Evolutionary conservation across 2,113 vertebrate species (phyloP).

Genomic region (Empidonax traillii): DNA sequence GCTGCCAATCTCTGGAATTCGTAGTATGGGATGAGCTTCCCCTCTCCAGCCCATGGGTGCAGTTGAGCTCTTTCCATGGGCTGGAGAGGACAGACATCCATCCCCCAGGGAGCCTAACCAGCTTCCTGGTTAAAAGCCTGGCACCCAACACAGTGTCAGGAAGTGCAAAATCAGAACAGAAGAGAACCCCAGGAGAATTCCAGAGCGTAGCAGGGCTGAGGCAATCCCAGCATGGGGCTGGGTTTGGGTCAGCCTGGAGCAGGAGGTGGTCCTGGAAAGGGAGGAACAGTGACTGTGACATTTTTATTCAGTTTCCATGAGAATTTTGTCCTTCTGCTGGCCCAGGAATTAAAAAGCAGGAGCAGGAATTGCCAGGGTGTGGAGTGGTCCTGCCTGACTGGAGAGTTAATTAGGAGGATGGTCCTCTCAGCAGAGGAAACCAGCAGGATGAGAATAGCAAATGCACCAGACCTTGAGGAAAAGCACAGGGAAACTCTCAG

Average conservation of each 20-base stretch:
- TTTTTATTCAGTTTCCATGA: neutral
- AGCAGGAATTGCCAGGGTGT: neutral
- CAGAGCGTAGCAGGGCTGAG: neutral
- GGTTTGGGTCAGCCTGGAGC: neutral
- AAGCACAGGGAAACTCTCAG: neutral
- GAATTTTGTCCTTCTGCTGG: neutral
- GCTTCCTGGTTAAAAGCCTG: neutral
- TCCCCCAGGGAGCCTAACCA: neutral
- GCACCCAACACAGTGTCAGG: fast-evolving
- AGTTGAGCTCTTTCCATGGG: neutral
- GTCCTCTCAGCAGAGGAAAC: neutral
- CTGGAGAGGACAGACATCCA: neutral
- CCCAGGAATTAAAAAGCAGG: neutral
- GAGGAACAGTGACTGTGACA: neutral
- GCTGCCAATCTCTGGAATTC: neutral
- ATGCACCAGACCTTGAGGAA: neutral
- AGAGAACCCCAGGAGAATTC: fast-evolving
- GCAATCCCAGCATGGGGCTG: neutral
- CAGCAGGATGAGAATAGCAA: neutral
- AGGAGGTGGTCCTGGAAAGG: neutral
- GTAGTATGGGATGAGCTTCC: neutral
- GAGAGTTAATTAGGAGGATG: neutral
- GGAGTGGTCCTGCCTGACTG: neutral
- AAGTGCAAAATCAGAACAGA: fast-evolving
- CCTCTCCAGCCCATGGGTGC: neutral